A percentile compares a stretch with the other conserved stretches of the same genome.
These are phyloP conservation scores for Phalacrocorax aristotelis DNA, from an alignment of 2,113 vertebrate species.

Conservation along the genomic window DNA sequence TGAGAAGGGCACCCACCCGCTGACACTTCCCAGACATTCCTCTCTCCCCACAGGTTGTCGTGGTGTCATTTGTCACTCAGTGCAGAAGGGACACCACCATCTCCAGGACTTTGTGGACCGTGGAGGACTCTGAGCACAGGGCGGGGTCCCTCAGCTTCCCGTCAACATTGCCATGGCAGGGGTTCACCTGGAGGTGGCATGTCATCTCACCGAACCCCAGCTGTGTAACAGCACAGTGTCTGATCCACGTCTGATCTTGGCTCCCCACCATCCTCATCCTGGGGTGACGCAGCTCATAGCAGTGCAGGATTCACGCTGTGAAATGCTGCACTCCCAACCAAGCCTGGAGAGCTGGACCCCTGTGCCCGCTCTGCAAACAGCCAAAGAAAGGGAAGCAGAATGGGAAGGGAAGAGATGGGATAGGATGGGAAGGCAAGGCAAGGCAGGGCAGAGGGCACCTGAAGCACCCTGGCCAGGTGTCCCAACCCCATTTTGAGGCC, in stretches of 20 bases:
- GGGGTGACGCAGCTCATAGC: not conserved
- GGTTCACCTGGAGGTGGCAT: not conserved
- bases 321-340: not conserved
- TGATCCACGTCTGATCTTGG: accelerated
- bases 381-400: not conserved
- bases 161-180: not conserved
- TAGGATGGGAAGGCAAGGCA: not conserved
- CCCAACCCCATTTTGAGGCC: not conserved
- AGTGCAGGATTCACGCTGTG: not conserved
- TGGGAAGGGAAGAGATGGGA: not conserved
- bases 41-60: not conserved
- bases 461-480: not conserved
- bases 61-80: not conserved
- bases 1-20: not conserved
- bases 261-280: not conserved
- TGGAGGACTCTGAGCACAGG: not conserved
- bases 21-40: not conserved
- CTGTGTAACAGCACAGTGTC: accelerated
- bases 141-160: not conserved
- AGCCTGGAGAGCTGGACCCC: not conserved
- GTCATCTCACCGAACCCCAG: not conserved
- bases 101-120: not conserved
- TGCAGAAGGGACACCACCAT: not conserved
- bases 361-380: not conserved
- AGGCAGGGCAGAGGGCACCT: not conserved